Evolutionary conservation across 2,113 vertebrate genomes (phyloP).

Genomic region (Litocranius walleri): DNA sequence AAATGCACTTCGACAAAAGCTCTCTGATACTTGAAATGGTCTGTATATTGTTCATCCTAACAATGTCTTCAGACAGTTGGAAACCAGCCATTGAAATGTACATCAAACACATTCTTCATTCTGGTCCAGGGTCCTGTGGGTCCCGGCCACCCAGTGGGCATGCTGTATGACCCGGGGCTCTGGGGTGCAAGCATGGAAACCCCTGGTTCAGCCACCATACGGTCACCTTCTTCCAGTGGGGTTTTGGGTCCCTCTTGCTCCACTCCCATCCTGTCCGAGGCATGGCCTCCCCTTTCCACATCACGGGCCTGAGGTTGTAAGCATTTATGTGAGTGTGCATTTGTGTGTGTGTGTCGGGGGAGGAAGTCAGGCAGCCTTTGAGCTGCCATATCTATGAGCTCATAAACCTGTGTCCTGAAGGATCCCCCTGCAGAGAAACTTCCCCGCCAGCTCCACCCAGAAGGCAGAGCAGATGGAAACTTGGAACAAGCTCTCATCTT

Average conservation of each 20-base stretch:
- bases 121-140: background rate
- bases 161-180: background rate
- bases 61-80: background rate
- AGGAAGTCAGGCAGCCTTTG: background rate
- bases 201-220: background rate
- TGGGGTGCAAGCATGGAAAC: background rate
- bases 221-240: background rate
- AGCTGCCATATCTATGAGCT: background rate
- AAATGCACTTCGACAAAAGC: background rate
- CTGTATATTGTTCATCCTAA: background rate
- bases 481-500: slow-evolving; percentile 49
- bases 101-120: background rate
- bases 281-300: too few relatives aligned
- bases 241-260: background rate
- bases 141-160: background rate
- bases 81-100: background rate
- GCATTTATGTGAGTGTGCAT: rapidly evolving
- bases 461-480: slow-evolving; percentile 63
- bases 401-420: background rate
- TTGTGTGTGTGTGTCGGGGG: background rate
- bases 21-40: background rate
- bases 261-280: background rate
- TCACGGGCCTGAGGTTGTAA: background rate
- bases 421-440: background rate
- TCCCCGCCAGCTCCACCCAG: slow-evolving; percentile 33